A percentile compares a stretch with the other conserved stretches of the same genome.
Conservation (phyloP, 2,113 vertebrate species). For the Solenodon paradoxus region DNA sequence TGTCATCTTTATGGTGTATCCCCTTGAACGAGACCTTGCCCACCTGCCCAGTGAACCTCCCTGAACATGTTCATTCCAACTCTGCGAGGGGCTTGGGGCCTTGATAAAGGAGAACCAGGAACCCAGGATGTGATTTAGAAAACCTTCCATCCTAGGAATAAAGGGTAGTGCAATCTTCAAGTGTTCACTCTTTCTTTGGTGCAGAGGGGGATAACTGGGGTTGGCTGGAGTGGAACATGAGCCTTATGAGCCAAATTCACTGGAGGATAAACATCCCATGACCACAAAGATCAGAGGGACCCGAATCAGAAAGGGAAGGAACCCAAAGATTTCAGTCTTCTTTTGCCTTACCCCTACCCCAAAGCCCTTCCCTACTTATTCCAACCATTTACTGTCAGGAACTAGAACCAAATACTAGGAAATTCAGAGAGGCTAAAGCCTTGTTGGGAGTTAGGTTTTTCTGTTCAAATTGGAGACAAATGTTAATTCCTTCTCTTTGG, state of each 20-base stretch:
- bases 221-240: neutral
- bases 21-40: conserved; percentile 72
- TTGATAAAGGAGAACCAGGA: neutral
- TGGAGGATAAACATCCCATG: neutral
- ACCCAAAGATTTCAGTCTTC: neutral
- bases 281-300: neutral
- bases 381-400: neutral
- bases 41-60: neutral
- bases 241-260: neutral
- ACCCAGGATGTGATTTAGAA: conserved; percentile 45
- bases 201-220: too few species aligned
- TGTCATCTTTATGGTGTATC: conserved; percentile 78
- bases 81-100: conserved; percentile 28
- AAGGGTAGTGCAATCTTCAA: conserved; percentile 64
- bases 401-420: neutral
- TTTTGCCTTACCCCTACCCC: neutral
- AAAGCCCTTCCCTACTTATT: neutral
- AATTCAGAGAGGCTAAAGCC: neutral
- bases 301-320: neutral
- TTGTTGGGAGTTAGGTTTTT: neutral
- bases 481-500: neutral
- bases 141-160: conserved; percentile 63
- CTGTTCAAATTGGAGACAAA: neutral
- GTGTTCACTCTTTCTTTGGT: neutral
- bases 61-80: neutral